Percentiles rank a stretch among this genome's conserved stretches.
phyloP scores from a whole-genome alignment of 2,888 invertebrate genomes.

The Cephus pulcher region DNA sequence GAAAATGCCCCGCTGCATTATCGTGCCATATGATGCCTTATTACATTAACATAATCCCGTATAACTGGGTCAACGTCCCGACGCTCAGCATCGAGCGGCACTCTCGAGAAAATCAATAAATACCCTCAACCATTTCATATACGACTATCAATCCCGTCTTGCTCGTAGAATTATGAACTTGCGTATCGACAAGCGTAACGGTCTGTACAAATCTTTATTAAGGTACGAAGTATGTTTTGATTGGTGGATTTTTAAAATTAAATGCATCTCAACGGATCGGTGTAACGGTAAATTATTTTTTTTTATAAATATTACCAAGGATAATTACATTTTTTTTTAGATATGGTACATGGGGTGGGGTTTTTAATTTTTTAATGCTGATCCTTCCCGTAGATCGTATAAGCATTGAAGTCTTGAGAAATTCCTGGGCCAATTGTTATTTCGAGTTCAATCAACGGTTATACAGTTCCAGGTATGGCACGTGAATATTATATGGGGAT shows the following conservation, averaged over 20 bases:
- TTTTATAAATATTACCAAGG: not conserved
- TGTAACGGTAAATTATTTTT: not conserved
- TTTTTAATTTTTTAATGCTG: not conserved
- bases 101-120: not conserved
- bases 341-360: not conserved
- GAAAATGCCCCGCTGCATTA: conserved; percentile 13
- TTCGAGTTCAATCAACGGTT: not conserved
- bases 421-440: not conserved
- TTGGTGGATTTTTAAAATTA: not conserved
- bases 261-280: not conserved
- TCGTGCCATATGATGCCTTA: conserved; percentile 27
- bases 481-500: not conserved
- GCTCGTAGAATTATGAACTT: not conserved
- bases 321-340: not conserved
- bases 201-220: not conserved
- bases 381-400: not conserved
- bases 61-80: conserved; percentile 3
- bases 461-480: not conserved
- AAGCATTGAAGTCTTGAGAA: not conserved
- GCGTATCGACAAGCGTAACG: not conserved
- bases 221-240: not conserved
- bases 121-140: not conserved
- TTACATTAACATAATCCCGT: conserved; percentile 24
- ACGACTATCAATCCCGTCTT: not conserved
- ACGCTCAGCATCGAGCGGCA: not conserved